Percentiles rank a stretch among this genome's conserved stretches.
Evolutionary conservation across 2,113 vertebrate species (phyloP).

Genomic region (Heliornis fulica): DNA sequence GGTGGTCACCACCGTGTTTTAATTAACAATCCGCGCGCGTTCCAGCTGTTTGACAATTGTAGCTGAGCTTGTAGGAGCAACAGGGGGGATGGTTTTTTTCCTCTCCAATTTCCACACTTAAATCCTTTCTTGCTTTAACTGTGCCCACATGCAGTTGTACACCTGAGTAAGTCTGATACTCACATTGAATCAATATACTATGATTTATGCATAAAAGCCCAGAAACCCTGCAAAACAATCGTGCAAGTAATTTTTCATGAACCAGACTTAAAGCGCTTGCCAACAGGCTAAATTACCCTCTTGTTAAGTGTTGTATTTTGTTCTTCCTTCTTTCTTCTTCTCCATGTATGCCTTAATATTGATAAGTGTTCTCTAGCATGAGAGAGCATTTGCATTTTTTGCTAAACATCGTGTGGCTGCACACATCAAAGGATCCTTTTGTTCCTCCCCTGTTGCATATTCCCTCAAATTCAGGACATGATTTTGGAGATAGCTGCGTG

Average conservation of each 20-base stretch:
- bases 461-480: not conserved
- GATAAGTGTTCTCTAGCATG: constrained; percentile 60
- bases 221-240: constrained; percentile 46
- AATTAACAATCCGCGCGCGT: not conserved
- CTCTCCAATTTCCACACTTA: constrained; percentile 16
- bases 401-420: constrained; percentile 12
- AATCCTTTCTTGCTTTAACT: not conserved
- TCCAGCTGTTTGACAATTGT: constrained; percentile 2
- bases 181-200: constrained; percentile 41
- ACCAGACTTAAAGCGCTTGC: constrained; percentile 58
- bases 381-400: constrained; percentile 67
- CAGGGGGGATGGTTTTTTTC: not conserved
- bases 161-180: constrained; percentile 46
- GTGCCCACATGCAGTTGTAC: constrained; percentile 13
- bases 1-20: not conserved
- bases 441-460: not conserved
- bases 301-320: constrained; percentile 69
- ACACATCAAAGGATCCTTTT: constrained; percentile 65
- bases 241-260: constrained; percentile 66
- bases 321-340: constrained; percentile 71
- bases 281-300: constrained; percentile 72
- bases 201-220: constrained; percentile 64
- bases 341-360: constrained; percentile 69
- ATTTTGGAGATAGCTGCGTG: not conserved
- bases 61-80: not conserved